phyloP scores from a whole-genome alignment of 2,113 vertebrate species.

The Apistogramma diplotaenia region DNA sequence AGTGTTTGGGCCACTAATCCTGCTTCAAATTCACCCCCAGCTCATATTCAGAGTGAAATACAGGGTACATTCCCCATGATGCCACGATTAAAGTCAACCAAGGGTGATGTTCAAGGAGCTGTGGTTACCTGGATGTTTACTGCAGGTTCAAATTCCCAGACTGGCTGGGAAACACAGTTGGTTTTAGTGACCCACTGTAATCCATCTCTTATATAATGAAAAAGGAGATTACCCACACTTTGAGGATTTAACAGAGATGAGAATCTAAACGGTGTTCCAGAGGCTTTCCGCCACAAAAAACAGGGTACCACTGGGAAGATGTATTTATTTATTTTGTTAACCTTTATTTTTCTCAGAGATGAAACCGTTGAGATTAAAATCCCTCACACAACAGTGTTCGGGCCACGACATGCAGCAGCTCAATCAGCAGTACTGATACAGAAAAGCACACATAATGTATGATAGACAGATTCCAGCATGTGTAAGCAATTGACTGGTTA shows the following conservation, averaged over 20 bases:
- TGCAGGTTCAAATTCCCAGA: slow-evolving; percentile 7
- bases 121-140: slow-evolving; percentile 21
- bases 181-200: background rate
- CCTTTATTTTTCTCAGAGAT: background rate
- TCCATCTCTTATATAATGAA: background rate
- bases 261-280: background rate
- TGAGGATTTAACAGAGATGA: background rate
- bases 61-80: background rate
- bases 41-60: slow-evolving; percentile 30
- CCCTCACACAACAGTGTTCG: background rate
- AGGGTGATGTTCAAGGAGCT: slow-evolving; percentile 12
- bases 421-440: background rate
- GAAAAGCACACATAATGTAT: background rate
- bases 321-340: background rate
- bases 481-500: background rate
- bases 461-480: background rate
- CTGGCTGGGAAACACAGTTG: background rate
- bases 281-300: background rate
- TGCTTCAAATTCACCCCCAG: background rate
- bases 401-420: background rate
- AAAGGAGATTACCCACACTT: background rate
- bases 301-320: background rate
- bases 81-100: slow-evolving; percentile 5
- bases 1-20: slow-evolving; percentile 11
- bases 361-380: background rate